phyloP scores from a whole-genome alignment of 1,140 invertebrate species.

The Delia radicum region DNA sequence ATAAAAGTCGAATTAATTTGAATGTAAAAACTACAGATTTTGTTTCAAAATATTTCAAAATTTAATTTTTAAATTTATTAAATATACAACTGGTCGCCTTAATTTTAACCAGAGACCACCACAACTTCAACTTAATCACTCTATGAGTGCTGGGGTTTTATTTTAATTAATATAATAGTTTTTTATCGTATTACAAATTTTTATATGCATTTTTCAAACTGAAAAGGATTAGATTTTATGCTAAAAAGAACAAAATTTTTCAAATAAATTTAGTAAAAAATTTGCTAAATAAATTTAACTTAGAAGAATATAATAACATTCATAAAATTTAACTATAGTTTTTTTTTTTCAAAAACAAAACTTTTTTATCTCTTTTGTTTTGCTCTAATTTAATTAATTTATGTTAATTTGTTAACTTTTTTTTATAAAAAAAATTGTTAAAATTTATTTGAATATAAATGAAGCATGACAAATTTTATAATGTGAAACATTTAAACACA shows the following conservation, averaged over 20 bases:
- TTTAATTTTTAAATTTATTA: no score
- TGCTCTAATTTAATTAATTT: neutral
- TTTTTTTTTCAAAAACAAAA: no score
- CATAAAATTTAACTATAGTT: no score
- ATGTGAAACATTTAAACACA: neutral
- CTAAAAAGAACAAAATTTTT: neutral
- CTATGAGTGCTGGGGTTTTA: neutral
- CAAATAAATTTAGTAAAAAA: neutral
- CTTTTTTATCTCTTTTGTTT: no score
- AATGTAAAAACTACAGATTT: no score
- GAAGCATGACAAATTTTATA: neutral
- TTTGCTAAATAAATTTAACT: no score
- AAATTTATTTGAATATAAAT: neutral
- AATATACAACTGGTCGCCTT: no score
- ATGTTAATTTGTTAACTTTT: neutral
- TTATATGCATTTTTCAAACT: neutral
- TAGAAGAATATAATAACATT: neutral
- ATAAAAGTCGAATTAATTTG: no score
- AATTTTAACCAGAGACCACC: no score
- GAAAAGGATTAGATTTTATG: neutral
- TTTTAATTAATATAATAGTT: neutral
- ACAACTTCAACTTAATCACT: no score
- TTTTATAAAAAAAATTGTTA: neutral
- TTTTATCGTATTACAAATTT: neutral
- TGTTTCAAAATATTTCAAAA: no score